Base-by-base conservation (phyloP, 2,888 invertebrate species). In the Acleris laterana region DNA sequence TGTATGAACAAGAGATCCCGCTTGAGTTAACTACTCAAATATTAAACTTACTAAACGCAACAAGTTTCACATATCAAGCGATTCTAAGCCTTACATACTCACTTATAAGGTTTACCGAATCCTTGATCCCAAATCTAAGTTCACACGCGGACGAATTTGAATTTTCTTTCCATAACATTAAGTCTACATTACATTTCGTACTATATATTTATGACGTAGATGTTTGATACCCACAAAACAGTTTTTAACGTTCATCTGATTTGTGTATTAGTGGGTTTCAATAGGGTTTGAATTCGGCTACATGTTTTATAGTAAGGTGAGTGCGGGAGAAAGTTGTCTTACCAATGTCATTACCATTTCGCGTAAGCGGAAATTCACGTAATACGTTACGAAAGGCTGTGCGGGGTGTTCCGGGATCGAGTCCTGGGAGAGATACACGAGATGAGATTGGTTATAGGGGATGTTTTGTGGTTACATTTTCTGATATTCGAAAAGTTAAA, bases 341-440 rank as follows among this genome's bases (percentile, higher is more conserved):
- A 28, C 55, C 64, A 66, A 66, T 66, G 65, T 66, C 65, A 66
- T 66, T 66, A 66, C 65, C 65, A 66, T 66, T 60, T 60, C 44
- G 49, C 65, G 55, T 57, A 56, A 61, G 51, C 65, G 65, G 61
- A 65, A 61, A 58, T 59, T 28, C 46, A 48, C 65, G 65, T 61
- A 66, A 66, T 56, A 56, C 25, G 61, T 66, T 66, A 66, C 61
- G 65, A 66, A 61, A 61, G 19, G 48, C 7, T 19, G 13, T 50
- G 49, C 22, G 5, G 20, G 17, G 17, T 48, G 59, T 59, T 61
- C 61, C 61, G 61, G 65, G 56, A 44, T 60, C 32, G 22, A 53
- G 13, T 56, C 65, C 61, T 20, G 44, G 57, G 48, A 1, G 20
- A n/a, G 7, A 4, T n/a, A 22, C 20, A 3, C 48, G 7, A 9